Base-by-base conservation (phyloP, 2,888 invertebrate species). In the Melinaea menophilus region DNA sequence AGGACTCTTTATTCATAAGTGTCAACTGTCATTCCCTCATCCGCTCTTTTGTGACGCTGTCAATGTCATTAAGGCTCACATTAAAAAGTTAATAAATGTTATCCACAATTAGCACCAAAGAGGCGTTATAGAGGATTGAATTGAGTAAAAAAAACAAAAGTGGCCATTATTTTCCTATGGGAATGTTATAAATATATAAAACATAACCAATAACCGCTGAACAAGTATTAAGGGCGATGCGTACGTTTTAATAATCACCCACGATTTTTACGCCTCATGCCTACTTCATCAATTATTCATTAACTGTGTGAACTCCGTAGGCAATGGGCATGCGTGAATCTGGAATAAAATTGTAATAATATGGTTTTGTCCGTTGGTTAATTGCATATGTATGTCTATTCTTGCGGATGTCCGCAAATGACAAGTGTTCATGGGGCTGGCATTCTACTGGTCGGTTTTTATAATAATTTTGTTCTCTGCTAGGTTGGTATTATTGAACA, bases 261-360 rank as follows among this genome's bases (percentile, higher is more conserved):
- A 65, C 67, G 63, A 65, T 65, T 68, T 68, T 68, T 68, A 68
- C 65, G 63, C 65, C 61, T 61, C 65, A 63, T 67, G 61, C 65
- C 58, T 58, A 61, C 61, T 62, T 65, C 67, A 63, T 68, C 35
- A 59, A 65, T 68, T 63, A 68, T 68, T 65, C 61, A 64, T 61
- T 55, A 55, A 61, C 48, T 68, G 67, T 68, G 67, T 63, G 65
- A 68, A 68, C 65, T 61, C 55, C 22, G 51, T 61, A 61, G 55
- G 45, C 22, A 34, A 48, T 61, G 59, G 55, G 45, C 22, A 34
- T 56, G 34, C 41, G 51, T 61, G 51, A 55, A 48, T 65, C 46
- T 47, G 22, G 55, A 35, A 56, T 33, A 64, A 64, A 58, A 62
- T 48, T 58, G 58, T 48, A 62, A 64, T 56, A 62, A 59, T 58